Evolutionary conservation across 2,113 vertebrate species (phyloP).

Genomic region (Zosterops japonicus): DNA sequence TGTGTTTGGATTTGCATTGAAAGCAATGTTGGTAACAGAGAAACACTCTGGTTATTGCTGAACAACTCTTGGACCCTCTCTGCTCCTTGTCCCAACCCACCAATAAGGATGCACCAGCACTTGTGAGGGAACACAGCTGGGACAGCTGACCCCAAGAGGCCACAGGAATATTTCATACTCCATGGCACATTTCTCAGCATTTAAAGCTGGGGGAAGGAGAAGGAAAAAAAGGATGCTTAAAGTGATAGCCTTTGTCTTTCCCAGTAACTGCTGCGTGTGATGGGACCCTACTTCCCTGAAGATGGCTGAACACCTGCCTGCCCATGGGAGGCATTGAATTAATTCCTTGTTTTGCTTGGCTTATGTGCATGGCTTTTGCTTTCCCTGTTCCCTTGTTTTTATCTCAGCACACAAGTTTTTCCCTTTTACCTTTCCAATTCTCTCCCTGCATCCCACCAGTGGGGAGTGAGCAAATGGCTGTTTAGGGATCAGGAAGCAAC

Average conservation of each 20-base stretch:
- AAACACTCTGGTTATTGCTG: background rate
- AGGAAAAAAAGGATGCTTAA: rapidly evolving
- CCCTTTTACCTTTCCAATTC: background rate
- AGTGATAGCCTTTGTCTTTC: background rate
- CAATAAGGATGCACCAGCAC: background rate
- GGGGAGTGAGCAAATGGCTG: rapidly evolving
- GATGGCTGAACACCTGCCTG: background rate
- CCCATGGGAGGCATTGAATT: rapidly evolving
- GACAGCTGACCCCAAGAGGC: background rate
- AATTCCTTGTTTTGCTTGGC: background rate
- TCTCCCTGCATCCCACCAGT: background rate
- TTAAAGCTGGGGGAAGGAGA: background rate
- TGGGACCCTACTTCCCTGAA: background rate
- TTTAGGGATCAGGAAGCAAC: rapidly evolving
- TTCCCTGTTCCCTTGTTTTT: background rate
- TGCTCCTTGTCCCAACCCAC: rapidly evolving
- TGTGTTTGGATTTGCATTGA: background rate
- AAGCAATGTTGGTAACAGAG: background rate
- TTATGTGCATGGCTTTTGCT: rapidly evolving
- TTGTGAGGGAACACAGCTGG: background rate
- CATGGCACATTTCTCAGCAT: background rate
- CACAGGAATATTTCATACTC: background rate
- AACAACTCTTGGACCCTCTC: background rate
- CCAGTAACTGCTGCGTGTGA: rapidly evolving
- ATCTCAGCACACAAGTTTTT: background rate